Base-by-base conservation (phyloP, 2,113 vertebrate genomes). In the Strix aluco region DNA sequence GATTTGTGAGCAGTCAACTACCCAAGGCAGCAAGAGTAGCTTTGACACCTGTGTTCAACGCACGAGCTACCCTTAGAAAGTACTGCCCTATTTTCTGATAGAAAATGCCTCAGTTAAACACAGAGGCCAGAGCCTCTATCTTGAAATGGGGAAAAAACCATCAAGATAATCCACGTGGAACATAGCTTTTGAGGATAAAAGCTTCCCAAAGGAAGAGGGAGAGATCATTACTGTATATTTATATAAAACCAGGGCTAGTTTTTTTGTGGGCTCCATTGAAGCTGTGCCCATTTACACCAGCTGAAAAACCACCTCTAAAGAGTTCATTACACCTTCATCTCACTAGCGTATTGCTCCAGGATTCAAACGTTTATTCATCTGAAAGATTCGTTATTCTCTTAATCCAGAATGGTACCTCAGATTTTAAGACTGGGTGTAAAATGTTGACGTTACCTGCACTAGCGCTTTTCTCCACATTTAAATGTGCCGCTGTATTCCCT, bases 1-100 rank as follows among this genome's bases (percentile, higher is more conserved):
- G 94, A 96, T 93, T 91, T 97, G 74, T 84, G 69, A 94, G 75
- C 75, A 79, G 58, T 87, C 77, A 88, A 81, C 97, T 94, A 91
- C 93, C 73, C 62, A 78, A 86, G 51, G 82, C 93, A 77, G 92
- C 71, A 65, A n/a, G 40, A 69, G 59, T 16, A 38, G 63, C 82
- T 84, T 25, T 83, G 75, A 96, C 75, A 89, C 49, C 51, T 22
- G 77, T 65, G 49, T 67, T 95, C 86, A 80, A 40, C 29, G 81
- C 46, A 32, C 47, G 80, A 92, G 80, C 86, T 51, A 54, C 62
- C 36, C 74, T 61, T 67, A 85, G 23, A 77, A 86, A 81, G 80
- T 21, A 46, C 69, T 90, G 79, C 61, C 75, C 88, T 63, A 89
- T 84, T 58, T 84, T 67, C 92, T 52, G 70, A 78, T 27, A 91